Evolutionary conservation across 2,888 invertebrate species (phyloP).

Genomic region (Mantis religiosa): DNA sequence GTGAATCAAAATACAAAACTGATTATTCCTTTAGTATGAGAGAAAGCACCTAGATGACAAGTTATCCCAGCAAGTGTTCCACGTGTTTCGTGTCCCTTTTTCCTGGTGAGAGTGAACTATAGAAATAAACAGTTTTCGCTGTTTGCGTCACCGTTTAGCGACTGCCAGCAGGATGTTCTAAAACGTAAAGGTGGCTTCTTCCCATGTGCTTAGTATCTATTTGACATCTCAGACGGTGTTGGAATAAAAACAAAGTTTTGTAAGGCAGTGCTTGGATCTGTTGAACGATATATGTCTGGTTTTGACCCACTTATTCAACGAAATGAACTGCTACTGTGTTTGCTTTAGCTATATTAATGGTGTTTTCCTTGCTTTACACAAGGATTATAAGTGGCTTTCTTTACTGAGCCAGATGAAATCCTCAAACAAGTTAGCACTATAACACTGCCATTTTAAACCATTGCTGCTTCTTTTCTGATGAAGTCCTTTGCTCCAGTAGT

Average conservation of each 20-base stretch:
- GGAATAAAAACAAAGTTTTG: not conserved
- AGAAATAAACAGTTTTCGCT: not conserved
- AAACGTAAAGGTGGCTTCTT: not conserved
- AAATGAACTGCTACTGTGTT: not conserved
- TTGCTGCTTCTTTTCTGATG: no score
- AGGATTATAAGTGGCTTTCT: not conserved
- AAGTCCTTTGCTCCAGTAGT: no score
- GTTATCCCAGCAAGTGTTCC: not conserved
- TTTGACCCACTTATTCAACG: not conserved
- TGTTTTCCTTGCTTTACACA: not conserved
- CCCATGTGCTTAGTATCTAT: not conserved
- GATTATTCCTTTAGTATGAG: not conserved
- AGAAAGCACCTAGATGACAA: not conserved
- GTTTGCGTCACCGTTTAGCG: not conserved
- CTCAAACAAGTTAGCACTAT: no score
- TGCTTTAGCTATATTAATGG: not conserved
- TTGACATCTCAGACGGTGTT: not conserved
- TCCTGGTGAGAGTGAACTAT: not conserved
- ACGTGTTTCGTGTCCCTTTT: not conserved
- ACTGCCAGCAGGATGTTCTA: not conserved
- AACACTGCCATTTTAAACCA: no score
- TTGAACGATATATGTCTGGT: not conserved
- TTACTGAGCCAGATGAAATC: not conserved
- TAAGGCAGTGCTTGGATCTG: not conserved
- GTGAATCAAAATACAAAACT: not conserved